Evolutionary conservation across 2,797 vertebrate genomes (phyloP), one percentile per base, ranked within the genome.

Genomic region (Buphagus erythrorhynchus): DNA sequence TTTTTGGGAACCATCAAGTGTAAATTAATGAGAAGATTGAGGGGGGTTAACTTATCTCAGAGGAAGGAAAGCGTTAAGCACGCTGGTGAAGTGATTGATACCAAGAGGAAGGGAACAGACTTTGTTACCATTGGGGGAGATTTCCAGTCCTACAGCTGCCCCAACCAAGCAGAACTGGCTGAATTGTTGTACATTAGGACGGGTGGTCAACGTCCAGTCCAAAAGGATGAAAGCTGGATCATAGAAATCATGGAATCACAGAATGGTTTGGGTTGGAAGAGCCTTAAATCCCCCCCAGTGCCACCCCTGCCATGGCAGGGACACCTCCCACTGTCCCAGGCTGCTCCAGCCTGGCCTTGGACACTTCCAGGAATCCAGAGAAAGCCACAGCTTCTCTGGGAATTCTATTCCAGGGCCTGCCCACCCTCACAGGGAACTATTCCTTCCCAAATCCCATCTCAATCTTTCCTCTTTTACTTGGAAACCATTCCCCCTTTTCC

Each of bases 221-320:
- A 24, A 35, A 87, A 38, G 8, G 33, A 62, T 42, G 57, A 46
- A 78, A 57, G 16, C 1, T 52, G 42, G 58, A 16, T 16, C 24
- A 33, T 1, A 3, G 42, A 51, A 58, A 33, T 58, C 15, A 17
- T 6, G 10, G 28, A 43, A 65, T 5, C 22, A 0, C 28, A 8
- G n/a, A 0, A 0, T 6, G 18, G 10, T 13, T 63, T 71, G 49
- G 10, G 35, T 4, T 26, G 26, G 63, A 19, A 19, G 12, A 5
- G 28, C 14, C 2, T 62, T 0, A 42, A 63, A 71, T 0, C 3
- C 0, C 65, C 18, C 1, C 48, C 28, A 6, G 5, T 9, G 0
- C 9, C 46, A 33, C 3, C 26, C 43, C 33, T 20, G 25, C 31
- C 62, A 22, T 21, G 33, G 5, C 62, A 85, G 29, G 29, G 29